Evolutionary conservation across 2,797 vertebrate species (phyloP).

Genomic region (Emydoidea blandingii): DNA sequence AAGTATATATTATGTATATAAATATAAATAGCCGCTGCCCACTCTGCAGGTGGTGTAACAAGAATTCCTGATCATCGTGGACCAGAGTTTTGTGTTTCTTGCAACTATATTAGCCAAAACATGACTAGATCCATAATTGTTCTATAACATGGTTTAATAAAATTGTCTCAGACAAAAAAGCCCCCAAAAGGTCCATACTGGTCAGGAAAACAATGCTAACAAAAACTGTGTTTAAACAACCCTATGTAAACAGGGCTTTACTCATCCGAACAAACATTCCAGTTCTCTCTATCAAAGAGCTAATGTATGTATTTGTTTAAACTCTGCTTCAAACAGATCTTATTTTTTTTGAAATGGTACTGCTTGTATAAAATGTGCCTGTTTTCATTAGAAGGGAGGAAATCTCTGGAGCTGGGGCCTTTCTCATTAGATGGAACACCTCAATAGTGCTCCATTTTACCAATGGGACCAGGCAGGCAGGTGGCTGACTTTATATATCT

Average conservation of each 20-base stretch:
- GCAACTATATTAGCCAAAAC: not conserved
- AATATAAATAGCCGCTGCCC: not conserved
- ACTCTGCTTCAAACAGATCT: not conserved
- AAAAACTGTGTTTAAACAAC: not conserved
- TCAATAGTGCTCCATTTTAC: not conserved
- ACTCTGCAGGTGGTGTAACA: not conserved
- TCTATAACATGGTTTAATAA: not conserved
- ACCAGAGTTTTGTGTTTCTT: not conserved
- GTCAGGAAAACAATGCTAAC: not conserved
- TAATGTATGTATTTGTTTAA: not conserved
- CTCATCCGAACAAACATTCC: not conserved
- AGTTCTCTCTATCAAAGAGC: not conserved
- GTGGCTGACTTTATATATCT: not conserved
- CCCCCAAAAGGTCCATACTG: not conserved
- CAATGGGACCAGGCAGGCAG: not conserved
- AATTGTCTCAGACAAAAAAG: not conserved
- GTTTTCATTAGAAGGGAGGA: not conserved
- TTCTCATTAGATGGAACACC: not conserved
- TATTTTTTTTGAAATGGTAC: not conserved
- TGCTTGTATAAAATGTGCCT: not conserved
- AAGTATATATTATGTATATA: not conserved
- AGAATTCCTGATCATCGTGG: not conserved
- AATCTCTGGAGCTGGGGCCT: not conserved
- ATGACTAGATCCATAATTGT: not conserved
- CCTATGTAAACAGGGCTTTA: not conserved